Evolutionary conservation across 2,113 vertebrate genomes (phyloP), one percentile per base, ranked within the genome.

Genomic region (Paratilapia polleni): DNA sequence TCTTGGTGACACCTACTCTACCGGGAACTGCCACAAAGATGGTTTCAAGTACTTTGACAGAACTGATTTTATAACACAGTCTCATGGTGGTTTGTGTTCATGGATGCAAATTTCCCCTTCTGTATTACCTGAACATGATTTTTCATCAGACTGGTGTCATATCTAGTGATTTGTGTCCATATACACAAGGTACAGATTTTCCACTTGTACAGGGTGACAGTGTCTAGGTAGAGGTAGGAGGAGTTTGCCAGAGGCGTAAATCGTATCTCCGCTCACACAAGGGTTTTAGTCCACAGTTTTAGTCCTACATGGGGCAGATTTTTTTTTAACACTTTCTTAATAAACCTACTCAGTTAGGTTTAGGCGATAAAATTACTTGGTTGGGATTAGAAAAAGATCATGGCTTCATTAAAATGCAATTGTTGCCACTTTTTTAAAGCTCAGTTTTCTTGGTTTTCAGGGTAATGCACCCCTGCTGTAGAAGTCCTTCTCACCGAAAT

Each of bases 1-100:
- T 22, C 22, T 70, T 2, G 19, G 10, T 3, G 43, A 3, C 49
- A 19, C 28, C 28, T 31, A 31, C 28, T 31, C 28, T 31, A 3
- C 3, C 41, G 28, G 0, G 0, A 43, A 24, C 2, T 0, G 15
- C 9, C 43, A 20, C 43, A 70, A 20, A 70, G 66, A 9, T 49
- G 64, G 0, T 49, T 70, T 70, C 26, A 14, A 28, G 41, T 28
- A 49, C 24, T 70, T 70, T 70, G 31, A 31, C 31, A 38, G 61
- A 31, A 70, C 66, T 49, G 0, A 0, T 66, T 66, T 66, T n/a
- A 43, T 15, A 66, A 24, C 4, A 26, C 3, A 28, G 28, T 0
- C 41, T 70, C 64, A 70, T 0, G 1, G 43, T 47, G 19, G 41
- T 43, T 43, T 2, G 17, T 0, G n/a, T 1, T 66, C 63, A 24